These are phyloP conservation scores for Gila orcuttii DNA, from an alignment of 2,113 vertebrate species.

Conservation along the genomic window DNA sequence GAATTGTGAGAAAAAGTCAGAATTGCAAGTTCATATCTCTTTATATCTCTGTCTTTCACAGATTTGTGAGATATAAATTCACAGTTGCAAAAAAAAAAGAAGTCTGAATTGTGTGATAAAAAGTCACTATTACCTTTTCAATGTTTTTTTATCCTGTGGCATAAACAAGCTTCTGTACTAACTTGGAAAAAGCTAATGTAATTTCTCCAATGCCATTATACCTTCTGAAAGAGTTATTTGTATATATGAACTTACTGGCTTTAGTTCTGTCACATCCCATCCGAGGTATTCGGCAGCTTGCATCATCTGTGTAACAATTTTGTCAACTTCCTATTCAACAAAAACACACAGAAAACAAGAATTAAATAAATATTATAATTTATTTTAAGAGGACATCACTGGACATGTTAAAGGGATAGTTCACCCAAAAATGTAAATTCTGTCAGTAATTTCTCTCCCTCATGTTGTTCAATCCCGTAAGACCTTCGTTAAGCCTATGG, in stretches of 20 bases:
- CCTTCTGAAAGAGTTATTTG: neutral
- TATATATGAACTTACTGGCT: constrained; percentile 73
- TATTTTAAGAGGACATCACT: neutral
- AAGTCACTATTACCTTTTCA: too few relatives aligned
- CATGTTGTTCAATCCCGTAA: too few relatives aligned
- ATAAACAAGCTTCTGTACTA: neutral
- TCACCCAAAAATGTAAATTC: too few relatives aligned
- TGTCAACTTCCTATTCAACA: constrained; percentile 83
- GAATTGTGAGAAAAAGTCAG: too few relatives aligned
- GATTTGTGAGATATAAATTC: too few relatives aligned
- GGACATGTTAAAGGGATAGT: neutral
- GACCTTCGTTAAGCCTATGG: too few relatives aligned
- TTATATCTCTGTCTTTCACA: too few relatives aligned
- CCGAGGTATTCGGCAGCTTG: constrained; percentile 88
- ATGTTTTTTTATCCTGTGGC: too few relatives aligned
- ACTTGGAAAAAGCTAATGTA: neutral
- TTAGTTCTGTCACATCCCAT: constrained; percentile 90
- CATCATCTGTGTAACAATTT: constrained; percentile 91
- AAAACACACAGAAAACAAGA: neutral
- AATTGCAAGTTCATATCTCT: too few relatives aligned
- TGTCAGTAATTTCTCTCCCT: too few relatives aligned
- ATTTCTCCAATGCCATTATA: neutral
- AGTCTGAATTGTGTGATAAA: too few relatives aligned
- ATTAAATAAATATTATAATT: neutral
- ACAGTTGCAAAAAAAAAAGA: too few relatives aligned